These are phyloP conservation scores for Margaritifera margaritifera DNA, from an alignment of 2,888 invertebrate species.

Conservation along the genomic window DNA sequence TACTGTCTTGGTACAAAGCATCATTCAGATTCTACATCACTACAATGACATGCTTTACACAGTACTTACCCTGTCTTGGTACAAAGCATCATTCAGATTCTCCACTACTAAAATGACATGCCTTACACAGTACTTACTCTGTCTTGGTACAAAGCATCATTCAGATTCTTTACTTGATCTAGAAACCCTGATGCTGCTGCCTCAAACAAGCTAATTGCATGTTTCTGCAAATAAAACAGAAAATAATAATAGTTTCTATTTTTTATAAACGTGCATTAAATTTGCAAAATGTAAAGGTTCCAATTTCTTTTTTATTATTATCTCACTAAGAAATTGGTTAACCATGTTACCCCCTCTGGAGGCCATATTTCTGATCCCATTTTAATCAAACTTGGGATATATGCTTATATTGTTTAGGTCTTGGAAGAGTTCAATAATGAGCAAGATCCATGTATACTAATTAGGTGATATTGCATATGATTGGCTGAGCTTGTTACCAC, in stretches of 20 bases:
- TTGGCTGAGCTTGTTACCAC: too few species aligned
- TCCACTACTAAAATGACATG: conserved; percentile 18
- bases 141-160: conserved; percentile 55
- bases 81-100: conserved; percentile 48
- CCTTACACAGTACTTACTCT: conserved; percentile 38
- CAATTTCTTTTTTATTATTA: too few species aligned
- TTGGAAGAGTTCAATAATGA: too few species aligned
- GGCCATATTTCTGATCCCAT: too few species aligned
- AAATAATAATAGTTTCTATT: neutral
- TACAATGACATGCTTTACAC: neutral
- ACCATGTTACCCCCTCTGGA: too few species aligned
- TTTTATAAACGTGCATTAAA: too few species aligned
- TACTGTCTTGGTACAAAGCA: conserved; percentile 56
- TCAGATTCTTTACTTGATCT: conserved; percentile 36
- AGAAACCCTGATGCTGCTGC: conserved; percentile 50
- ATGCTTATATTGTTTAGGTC: too few species aligned
- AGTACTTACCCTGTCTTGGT: conserved; percentile 55
- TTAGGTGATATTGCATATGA: too few species aligned
- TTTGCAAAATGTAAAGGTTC: too few species aligned
- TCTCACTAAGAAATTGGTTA: too few species aligned
- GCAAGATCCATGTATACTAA: too few species aligned
- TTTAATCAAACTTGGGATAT: too few species aligned
- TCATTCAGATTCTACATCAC: conserved; percentile 35
- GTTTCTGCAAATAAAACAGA: conserved; percentile 33
- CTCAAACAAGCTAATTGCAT: conserved; percentile 48